A percentile compares a stretch with the other conserved stretches of the same genome.
Evolutionary conservation across 2,797 vertebrate genomes (phyloP).

Genomic region (Lepilemur septentrionalis): DNA sequence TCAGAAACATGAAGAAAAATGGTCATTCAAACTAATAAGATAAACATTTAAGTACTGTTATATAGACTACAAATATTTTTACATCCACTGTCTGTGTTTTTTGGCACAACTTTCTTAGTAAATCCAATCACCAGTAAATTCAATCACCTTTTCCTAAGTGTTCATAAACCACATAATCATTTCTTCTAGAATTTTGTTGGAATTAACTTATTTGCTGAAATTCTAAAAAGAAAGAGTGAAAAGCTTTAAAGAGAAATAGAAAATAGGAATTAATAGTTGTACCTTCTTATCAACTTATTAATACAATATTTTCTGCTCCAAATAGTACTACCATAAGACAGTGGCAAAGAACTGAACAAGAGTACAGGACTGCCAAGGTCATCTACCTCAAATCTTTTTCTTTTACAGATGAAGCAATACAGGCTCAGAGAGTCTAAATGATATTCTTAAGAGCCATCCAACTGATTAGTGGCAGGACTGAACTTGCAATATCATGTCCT

Average conservation of each 20-base stretch:
- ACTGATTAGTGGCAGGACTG: neutral
- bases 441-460: neutral
- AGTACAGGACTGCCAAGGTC: neutral
- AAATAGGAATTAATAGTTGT: neutral
- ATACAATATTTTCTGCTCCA: neutral
- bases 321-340: neutral
- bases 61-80: conserved; percentile 29
- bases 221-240: neutral
- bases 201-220: conserved; percentile 14
- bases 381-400: neutral
- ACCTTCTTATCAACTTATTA: neutral
- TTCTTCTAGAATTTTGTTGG: conserved; percentile 4
- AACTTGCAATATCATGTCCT: neutral
- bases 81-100: conserved; percentile 10
- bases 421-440: neutral
- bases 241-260: neutral
- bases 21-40: neutral
- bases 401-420: neutral
- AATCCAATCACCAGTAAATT: neutral
- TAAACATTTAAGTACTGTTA: conserved; percentile 21
- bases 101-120: conserved; percentile 2
- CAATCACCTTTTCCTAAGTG: conserved; percentile 20
- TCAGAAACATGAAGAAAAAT: conserved; percentile 43
- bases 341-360: neutral
- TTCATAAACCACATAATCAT: conserved; percentile 44